phyloP scores from a whole-genome alignment of 2,888 invertebrate genomes.

The Drosophila aldrichi region DNA sequence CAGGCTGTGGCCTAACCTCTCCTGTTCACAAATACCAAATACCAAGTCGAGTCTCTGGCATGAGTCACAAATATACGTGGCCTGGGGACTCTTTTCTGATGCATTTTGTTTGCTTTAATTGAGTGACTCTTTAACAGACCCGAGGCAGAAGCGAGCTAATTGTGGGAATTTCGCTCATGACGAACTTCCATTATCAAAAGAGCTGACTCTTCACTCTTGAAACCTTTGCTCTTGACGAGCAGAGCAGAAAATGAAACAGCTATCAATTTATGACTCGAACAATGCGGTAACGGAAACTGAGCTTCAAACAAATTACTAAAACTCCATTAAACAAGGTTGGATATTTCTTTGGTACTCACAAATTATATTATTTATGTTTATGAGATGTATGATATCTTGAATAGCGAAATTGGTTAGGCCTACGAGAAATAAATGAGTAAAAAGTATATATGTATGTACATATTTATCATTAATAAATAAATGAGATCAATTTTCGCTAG shows the following conservation, averaged over 20 bases:
- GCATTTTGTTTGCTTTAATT: conserved; percentile 46
- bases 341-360: neutral
- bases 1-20: neutral
- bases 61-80: conserved; percentile 53
- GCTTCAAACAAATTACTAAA: neutral
- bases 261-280: neutral
- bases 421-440: neutral
- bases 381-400: neutral
- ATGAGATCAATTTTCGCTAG: too few species aligned
- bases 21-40: neutral
- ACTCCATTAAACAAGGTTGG: neutral
- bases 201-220: neutral
- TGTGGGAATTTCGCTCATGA: conserved; percentile 13
- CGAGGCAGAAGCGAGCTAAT: neutral
- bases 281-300: neutral
- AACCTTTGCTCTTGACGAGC: conserved; percentile 1
- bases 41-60: conserved; percentile 10
- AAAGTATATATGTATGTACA: too few species aligned
- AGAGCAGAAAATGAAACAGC: conserved; percentile 18
- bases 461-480: too few species aligned
- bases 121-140: conserved; percentile 21
- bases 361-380: neutral
- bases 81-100: neutral
- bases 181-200: conserved; percentile 15
- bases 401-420: neutral